Evolutionary conservation across 2,888 invertebrate species (phyloP), one percentile per base, ranked within the genome.

Genomic region (Tetranychus piercei): DNA sequence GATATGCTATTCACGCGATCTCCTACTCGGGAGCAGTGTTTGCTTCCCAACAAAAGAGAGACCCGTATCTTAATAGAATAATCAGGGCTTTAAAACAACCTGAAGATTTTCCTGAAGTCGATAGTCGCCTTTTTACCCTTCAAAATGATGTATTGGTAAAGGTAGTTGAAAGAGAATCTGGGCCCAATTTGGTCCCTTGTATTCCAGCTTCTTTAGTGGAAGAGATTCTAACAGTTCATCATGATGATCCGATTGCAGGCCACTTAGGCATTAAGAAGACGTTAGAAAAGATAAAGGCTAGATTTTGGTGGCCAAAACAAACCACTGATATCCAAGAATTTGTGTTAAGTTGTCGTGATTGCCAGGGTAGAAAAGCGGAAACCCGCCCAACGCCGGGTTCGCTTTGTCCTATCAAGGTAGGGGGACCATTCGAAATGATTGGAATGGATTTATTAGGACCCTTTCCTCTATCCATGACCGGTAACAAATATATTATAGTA

Each of bases 401-500:
- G 4, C 34, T 70, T 9, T 18, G 45, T 5, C 20, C 9, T 2
- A 22, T 70, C 1, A 44, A 11, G 9, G 44, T 70, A 6, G 74
- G 70, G 8, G 44, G 23, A 8, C n/a, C n/a, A n/a, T n/a, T n/a
- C n/a, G n/a, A n/a, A n/a, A n/a, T n/a, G n/a, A n/a, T n/a, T n/a
- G n/a, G 73, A 15, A 75, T 77, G 3, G 77, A 79, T 74, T 73
- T 78, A 7, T 45, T 77, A 6, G 77, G 79, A n/a, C 75, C 75
- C 73, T 74, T 78, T 23, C 76, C 76, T 1, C 2, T 64, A 1
- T 73, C 77, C 9, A 44, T 66, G 9, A 73, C 71, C 3, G 74
- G 75, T 8, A 79, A 79, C 23, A 75, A 70, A 64, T 76, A 76
- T 74, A 72, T 77, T 73, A 55, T 79, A 6, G 78, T 78, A 4